phyloP scores from a whole-genome alignment of 30 jellyfish, hydroid and myxozoan genomes.

The Pelagia noctiluca region DNA sequence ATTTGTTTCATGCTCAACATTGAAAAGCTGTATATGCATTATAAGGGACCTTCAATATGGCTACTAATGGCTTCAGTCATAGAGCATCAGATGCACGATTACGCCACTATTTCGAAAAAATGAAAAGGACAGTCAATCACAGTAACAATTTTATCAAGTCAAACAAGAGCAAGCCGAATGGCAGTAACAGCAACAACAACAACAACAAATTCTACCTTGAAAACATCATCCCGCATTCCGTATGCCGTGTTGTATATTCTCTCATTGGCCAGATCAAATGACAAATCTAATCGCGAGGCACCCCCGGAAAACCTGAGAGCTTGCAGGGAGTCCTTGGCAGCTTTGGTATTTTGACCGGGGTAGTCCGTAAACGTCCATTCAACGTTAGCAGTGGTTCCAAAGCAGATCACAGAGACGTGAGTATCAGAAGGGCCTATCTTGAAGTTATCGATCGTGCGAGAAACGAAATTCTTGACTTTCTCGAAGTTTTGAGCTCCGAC shows the following conservation, averaged over 20 bases:
- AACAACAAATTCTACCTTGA: conserved; percentile 37
- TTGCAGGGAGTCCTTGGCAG: conserved; percentile 53
- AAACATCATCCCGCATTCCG: conserved; percentile 76
- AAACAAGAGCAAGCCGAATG: too few species aligned
- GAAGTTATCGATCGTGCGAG: conserved; percentile 60
- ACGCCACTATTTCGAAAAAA: too few species aligned
- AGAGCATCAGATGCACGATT: too few species aligned
- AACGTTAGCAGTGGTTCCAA: conserved; percentile 77
- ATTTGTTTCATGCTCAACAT: too few species aligned
- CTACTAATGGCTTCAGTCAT: too few species aligned
- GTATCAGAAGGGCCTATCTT: conserved; percentile 78
- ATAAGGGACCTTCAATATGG: too few species aligned
- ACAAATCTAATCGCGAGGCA: conserved; percentile 79
- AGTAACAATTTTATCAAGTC: too few species aligned
- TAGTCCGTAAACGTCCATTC: conserved; percentile 79
- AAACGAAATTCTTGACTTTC: conserved; percentile 58
- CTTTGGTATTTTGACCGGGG: conserved; percentile 64
- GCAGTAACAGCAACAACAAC: too few species aligned
- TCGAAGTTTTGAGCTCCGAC: conserved; percentile 71
- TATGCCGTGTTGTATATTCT: conserved; percentile 51
- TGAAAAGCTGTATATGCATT: too few species aligned
- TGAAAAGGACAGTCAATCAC: too few species aligned
- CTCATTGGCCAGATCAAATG: conserved; percentile 78
- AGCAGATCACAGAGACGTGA: conserved; percentile 81
- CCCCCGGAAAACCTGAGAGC: conserved; percentile 73